These are phyloP conservation scores for Delphinapterus leucas DNA, from an alignment of 2,113 vertebrate genomes.

Conservation along the genomic window DNA sequence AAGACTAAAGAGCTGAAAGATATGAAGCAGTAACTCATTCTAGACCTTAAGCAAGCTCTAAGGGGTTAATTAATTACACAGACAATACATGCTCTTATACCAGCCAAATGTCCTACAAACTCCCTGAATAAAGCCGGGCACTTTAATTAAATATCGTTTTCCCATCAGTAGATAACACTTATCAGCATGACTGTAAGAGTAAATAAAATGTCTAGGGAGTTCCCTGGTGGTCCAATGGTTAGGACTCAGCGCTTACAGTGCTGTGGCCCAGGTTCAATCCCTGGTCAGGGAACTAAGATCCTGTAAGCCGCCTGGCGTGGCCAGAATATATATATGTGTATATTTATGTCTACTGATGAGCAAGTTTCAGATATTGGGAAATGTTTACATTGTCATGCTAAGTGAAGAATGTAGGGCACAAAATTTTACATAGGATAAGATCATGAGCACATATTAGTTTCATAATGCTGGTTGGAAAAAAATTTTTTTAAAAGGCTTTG, in stretches of 20 bases:
- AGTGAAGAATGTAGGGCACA: not conserved
- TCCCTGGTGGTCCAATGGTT: not conserved
- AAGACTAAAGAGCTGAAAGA: not conserved
- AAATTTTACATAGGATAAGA: slow-evolving; percentile 23
- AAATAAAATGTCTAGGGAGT: not conserved
- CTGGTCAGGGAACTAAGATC: not conserved
- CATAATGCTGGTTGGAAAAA: slow-evolving; percentile 11
- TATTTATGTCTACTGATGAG: not conserved
- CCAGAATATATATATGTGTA: not conserved
- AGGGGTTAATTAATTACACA: not conserved
- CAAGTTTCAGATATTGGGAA: not conserved
- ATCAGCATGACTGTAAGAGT: not conserved
- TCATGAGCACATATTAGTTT: not conserved
- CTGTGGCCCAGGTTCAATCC: not conserved
- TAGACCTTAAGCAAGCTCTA: not conserved
- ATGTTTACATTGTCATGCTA: not conserved
- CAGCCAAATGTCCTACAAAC: not conserved
- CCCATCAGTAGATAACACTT: not conserved
- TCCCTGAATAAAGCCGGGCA: not conserved
- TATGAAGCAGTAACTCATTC: not conserved
- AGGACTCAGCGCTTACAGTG: not conserved
- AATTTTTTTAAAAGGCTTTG: not conserved
- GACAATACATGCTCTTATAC: not conserved
- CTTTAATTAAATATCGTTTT: not conserved
- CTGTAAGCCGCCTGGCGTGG: not conserved